A percentile compares a stretch with the other conserved stretches of the same genome.
These are phyloP conservation scores for Parasteatoda tepidariorum DNA, from an alignment of 1,140 invertebrate species.

Conservation along the genomic window DNA sequence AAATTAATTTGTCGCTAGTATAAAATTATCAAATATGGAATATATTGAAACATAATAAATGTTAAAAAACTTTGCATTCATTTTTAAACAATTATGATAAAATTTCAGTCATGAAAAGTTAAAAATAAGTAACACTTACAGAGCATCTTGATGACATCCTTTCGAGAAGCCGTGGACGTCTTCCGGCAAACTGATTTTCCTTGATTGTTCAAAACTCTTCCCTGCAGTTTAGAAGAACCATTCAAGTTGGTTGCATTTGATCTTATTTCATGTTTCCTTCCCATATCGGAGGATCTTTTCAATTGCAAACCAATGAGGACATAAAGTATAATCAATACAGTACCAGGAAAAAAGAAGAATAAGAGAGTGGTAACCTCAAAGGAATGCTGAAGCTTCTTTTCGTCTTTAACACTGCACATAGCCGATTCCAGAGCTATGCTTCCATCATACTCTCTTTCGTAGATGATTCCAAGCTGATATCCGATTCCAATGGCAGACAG, in stretches of 20 bases:
- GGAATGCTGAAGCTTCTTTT: conserved; percentile 71
- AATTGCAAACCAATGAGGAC: conserved; percentile 83
- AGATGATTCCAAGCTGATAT: conserved; percentile 68
- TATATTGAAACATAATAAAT: no score
- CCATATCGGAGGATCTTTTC: conserved; percentile 71
- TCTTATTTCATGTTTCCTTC: conserved; percentile 7
- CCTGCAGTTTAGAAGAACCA: conserved; percentile 22
- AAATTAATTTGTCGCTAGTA: no score
- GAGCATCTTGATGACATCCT: conserved; percentile 75
- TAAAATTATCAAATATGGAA: no score
- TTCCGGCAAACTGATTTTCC: conserved; percentile 14
- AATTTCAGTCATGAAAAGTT: not conserved
- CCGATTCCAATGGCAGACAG: conserved; percentile 72
- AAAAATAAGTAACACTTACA: conserved; percentile 70
- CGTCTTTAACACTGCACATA: conserved; percentile 38
- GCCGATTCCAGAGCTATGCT: conserved; percentile 63
- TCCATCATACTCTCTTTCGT: conserved; percentile 18
- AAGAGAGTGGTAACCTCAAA: conserved; percentile 86
- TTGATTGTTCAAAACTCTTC: conserved; percentile 5
- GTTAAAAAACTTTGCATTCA: no score
- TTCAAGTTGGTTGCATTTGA: not conserved
- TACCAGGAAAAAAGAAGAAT: conserved; percentile 88
- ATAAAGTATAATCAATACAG: conserved; percentile 85
- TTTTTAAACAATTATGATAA: not conserved
- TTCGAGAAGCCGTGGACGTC: conserved; percentile 54